Base-by-base conservation (phyloP, 2,113 vertebrate species). In the Sapayoa aenigma region DNA sequence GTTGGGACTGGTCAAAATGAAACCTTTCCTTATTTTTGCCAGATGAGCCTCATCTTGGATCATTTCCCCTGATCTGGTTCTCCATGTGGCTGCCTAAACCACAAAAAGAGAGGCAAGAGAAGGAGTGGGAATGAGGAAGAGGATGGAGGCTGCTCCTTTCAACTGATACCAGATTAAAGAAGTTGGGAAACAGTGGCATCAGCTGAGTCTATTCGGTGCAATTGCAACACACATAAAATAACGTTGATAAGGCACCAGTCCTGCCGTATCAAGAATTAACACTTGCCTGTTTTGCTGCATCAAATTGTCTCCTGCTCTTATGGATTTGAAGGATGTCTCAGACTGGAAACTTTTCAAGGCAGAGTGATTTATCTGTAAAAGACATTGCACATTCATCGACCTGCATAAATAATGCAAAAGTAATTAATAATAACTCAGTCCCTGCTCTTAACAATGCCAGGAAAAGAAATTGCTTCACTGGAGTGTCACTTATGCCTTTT, bases 351-450 rank as follows among this genome's bases (percentile, higher is more conserved):
- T 89, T 92, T 24, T 68, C 91, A 81, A 90, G 77, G 73, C 73
- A 60, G 73, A 44, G 35, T 87, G 77, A 84, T 95, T 96, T 87
- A 91, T 92, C 89, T 72, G 35, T 50, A 81, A 86, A 92, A 65
- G 77, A 59, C 92, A 80, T 85, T 90, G 72, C 83, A 80, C 90
- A 87, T 92, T 95, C 84, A 90, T 8, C 5, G 91, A 37, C 37
- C 84, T 37, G 66, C 69, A 94, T 94, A 87, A 96, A 96, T 94
- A 94, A 97, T 94, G 89, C 84, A 94, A 55, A 86, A 92, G 83
- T 92, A 87, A 92, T 95, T 96, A 93, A 95, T 96, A 93, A 97
- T 87, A 96, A 89, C 73, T 85, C 60, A 6, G 60, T 35, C 73
- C 20, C 60, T 55, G 52, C 86, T 89, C 86, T 76, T 87, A 89